These are phyloP conservation scores for Sebastes hubbsi DNA, from an alignment of 2,797 vertebrate genomes.

Conservation along the genomic window DNA sequence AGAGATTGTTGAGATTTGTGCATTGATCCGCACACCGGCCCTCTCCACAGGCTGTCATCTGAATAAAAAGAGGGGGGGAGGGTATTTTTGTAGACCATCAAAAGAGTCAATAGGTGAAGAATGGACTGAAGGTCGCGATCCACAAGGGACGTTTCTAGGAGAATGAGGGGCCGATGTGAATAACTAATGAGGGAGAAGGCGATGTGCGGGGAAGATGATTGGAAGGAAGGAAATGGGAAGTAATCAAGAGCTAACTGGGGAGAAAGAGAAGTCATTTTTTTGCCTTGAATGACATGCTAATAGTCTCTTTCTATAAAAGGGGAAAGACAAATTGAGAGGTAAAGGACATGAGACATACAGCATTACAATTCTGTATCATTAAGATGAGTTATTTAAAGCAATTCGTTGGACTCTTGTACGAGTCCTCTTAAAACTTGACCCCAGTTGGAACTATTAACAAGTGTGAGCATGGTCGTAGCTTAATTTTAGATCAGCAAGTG, in stretches of 20 bases:
- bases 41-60: slow-evolving; percentile 67
- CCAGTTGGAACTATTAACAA: not conserved
- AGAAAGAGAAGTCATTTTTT: slow-evolving; percentile 31
- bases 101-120: slow-evolving; percentile 64
- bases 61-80: slow-evolving; percentile 57
- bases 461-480: not conserved
- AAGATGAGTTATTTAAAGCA: slow-evolving; percentile 43
- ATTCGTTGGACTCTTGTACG: not conserved
- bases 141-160: slow-evolving; percentile 51
- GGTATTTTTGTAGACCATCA: slow-evolving; percentile 62
- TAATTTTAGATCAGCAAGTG: slow-evolving; percentile 7
- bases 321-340: slow-evolving; percentile 30
- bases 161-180: slow-evolving; percentile 52
- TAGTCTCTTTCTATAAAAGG: slow-evolving; percentile 24
- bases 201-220: slow-evolving; percentile 21
- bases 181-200: slow-evolving; percentile 52
- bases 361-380: slow-evolving; percentile 14
- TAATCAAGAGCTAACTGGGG: slow-evolving; percentile 40
- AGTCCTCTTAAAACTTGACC: slow-evolving; percentile 21
- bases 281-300: slow-evolving; percentile 29
- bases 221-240: slow-evolving; percentile 43
- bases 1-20: slow-evolving; percentile 69
- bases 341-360: slow-evolving; percentile 12
- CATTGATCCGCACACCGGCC: slow-evolving; percentile 68
- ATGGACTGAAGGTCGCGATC: slow-evolving; percentile 40